A percentile compares a stretch with the other conserved stretches of the same genome.
Conservation (phyloP, 2,113 vertebrate genomes). For the Ondatra zibethicus region DNA sequence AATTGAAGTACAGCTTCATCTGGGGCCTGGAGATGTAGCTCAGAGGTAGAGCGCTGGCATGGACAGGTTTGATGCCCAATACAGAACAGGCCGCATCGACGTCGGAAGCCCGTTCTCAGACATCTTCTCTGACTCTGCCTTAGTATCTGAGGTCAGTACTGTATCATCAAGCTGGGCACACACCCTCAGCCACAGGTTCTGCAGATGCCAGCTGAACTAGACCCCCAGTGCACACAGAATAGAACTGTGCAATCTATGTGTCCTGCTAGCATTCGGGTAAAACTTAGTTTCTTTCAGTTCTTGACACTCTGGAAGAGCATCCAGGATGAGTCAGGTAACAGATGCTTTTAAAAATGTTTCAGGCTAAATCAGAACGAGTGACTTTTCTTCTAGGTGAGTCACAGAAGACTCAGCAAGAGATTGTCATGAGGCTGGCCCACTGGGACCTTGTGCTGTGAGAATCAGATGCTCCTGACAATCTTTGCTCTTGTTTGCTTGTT, state of each 20-base stretch:
- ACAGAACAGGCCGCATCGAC: neutral
- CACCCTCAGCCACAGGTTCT: neutral
- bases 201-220: neutral
- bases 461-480: neutral
- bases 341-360: slow-evolving; percentile 3
- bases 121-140: neutral
- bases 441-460: neutral
- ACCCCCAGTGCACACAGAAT: neutral
- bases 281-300: slow-evolving; percentile 5
- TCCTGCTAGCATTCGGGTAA: neutral
- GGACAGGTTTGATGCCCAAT: neutral
- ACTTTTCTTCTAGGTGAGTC: neutral
- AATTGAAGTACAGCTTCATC: neutral
- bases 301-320: slow-evolving; percentile 11
- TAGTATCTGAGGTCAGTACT: neutral
- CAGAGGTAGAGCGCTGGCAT: neutral
- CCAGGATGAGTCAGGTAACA: slow-evolving; percentile 41
- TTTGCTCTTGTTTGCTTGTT: neutral
- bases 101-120: neutral
- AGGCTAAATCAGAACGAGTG: neutral
- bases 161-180: neutral
- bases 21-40: neutral
- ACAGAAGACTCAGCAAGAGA: neutral
- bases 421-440: neutral
- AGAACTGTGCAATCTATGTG: neutral